Base-by-base conservation (phyloP, 2,888 invertebrate species). In the Troides aeacus region DNA sequence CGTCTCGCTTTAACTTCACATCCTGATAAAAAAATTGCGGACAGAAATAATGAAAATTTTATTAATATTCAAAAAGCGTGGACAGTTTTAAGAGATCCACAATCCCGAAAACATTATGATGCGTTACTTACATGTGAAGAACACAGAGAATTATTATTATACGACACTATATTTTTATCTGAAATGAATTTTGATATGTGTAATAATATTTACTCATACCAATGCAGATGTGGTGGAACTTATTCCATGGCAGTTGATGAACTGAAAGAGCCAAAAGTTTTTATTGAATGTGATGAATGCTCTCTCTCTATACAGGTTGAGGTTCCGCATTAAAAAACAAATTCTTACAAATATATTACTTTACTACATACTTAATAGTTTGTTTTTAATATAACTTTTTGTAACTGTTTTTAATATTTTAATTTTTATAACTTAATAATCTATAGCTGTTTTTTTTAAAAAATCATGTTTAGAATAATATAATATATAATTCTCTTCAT, bases 201-300 rank as follows among this genome's bases (percentile, higher is more conserved):
- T 59, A 83, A 89, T 62, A 77, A 84, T 59, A 72, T 80, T 7
- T 89, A 93, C 70, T 84, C 87, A 50, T 96, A 95, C 82, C 89
- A 86, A 17, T 96, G 96, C 81, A 93, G 96, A 79, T 96, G 96
- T 87, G 96, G 96, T 75, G 94, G 95, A 56, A 81, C 85, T 64
- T 95, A 95, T 83, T 76, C 85, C 50, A 84, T 95, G 46, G 78
- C 90, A 62, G 64, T 66, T 1, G 76, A 63, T 76, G 81, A 82
- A 56, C 72, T 69, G 46, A 66, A 75, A 30, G 70, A 74, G 12
- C 69, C 76, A 60, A 91, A 92, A 80, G 88, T 93, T 79, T 82
- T 94, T 75, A 91, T 95, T 75, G 94, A 93, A 75, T 96, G 96
- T 88, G 94, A 94, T 81, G 95, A 96, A 85, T 96, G 96, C 87